Base-by-base conservation (phyloP, 2,797 vertebrate genomes). In the Gouania willdenowi region DNA sequence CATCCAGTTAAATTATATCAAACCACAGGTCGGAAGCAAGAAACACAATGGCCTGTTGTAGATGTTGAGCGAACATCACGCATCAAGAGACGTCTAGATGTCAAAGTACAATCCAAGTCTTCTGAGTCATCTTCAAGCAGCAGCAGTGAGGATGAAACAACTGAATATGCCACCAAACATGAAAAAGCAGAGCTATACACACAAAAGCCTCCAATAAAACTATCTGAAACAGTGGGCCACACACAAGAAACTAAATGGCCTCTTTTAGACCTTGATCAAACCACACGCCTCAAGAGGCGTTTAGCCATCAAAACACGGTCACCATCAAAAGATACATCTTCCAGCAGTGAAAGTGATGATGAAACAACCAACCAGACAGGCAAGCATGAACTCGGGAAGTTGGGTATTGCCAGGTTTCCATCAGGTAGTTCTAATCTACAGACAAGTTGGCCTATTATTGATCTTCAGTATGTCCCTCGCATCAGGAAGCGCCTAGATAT, bases 401-500 rank as follows among this genome's bases (percentile, higher is more conserved):
- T 27, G 10, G 6, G 2, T 2, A 8, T 7, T 7, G 1, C 17
- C 29, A 9, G 2, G 1, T 8, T 42, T 23, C 41, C 14, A 41
- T 26, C 11, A 13, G 4, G 0, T 13, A 26, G 4, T 17, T 5
- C 18, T 1, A 1, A 44, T 5, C 15, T 14, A 39, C 9, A 44
- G 1, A 22, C 5, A 24, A 0, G 0, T 0, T 65, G 44, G 48
- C 58, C 66, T 10, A 0, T 0, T 0, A 1, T 60, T 1, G 18
- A 61, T 37, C 40, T 64, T 16, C 8, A 5, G 0, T 11, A 15
- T 11, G 32, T 9, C 6, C 5, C 15, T 4, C 6, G 12, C 2
- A 12, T 62, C 20, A 75, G 68, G 22, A 67, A 16, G 9, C 51
- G 22, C 16, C 6, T 62, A 4, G 56, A 60, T n/a, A 28, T 65